These are phyloP conservation scores for Allygus modestus DNA, from an alignment of 2,888 invertebrate genomes.

Conservation along the genomic window DNA sequence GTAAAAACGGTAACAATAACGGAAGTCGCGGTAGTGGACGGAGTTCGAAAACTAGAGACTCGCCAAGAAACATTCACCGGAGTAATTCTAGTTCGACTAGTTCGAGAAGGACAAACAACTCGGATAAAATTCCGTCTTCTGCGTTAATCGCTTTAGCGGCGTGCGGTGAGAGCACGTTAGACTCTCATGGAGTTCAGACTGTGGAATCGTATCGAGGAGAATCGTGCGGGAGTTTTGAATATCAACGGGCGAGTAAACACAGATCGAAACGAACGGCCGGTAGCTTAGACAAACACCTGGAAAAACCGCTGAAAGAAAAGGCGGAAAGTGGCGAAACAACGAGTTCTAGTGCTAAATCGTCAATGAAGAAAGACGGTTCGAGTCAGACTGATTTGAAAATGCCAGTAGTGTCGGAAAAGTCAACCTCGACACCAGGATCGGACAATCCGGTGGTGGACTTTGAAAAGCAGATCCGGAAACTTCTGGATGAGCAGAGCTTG, in stretches of 20 bases:
- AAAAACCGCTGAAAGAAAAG: constrained; percentile 42
- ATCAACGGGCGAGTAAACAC: constrained; percentile 73
- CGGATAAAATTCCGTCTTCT: constrained; percentile 76
- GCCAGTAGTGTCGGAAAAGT: constrained; percentile 71
- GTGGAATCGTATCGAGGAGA: constrained; percentile 81
- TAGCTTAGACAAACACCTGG: constrained; percentile 64
- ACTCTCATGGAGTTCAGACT: constrained; percentile 76
- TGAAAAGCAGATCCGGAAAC: constrained; percentile 88
- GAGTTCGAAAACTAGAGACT: constrained; percentile 67
- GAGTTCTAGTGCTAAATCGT: constrained; percentile 60
- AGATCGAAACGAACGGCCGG: constrained; percentile 73
- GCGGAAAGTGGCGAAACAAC: constrained; percentile 64
- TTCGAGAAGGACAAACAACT: constrained; percentile 67
- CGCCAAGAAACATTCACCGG: constrained; percentile 66
- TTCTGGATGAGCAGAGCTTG: constrained; percentile 84
- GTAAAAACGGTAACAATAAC: constrained; percentile 69
- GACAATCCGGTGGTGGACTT: constrained; percentile 77
- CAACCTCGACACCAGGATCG: constrained; percentile 64
- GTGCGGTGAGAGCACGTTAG: constrained; percentile 75
- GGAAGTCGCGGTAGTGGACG: constrained; percentile 66
- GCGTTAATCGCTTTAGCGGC: constrained; percentile 77
- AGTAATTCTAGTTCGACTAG: constrained; percentile 66
- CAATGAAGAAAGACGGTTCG: constrained; percentile 79
- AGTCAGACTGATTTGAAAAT: constrained; percentile 84
- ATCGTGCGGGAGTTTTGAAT: constrained; percentile 82